These are phyloP conservation scores for Paracentrotus lividus DNA, from an alignment of 53 echinoderm and acorn worm species.

Conservation along the genomic window DNA sequence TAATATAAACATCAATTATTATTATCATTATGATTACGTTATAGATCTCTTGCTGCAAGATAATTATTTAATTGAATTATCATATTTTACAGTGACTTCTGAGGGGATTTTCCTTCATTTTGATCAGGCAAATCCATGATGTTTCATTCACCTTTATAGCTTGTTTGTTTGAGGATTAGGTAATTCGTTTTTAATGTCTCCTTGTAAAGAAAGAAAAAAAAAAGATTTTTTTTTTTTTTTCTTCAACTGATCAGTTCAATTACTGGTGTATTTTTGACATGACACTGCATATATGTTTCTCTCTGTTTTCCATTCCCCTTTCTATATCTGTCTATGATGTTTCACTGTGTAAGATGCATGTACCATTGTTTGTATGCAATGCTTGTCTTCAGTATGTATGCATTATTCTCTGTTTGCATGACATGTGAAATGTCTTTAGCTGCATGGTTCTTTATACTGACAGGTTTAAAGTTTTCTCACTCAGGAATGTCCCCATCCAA, in stretches of 20 bases:
- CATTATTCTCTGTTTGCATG: background rate
- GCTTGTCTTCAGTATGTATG: background rate
- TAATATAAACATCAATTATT: too few species aligned
- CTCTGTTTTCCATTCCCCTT: background rate
- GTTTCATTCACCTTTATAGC: background rate
- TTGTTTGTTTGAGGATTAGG: background rate
- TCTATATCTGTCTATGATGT: background rate
- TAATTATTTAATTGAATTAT: background rate
- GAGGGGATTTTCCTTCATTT: background rate
- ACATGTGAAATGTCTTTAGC: background rate
- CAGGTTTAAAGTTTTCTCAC: background rate
- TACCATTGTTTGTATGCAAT: background rate
- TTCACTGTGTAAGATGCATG: background rate
- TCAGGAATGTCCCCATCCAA: background rate
- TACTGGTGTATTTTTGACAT: too few species aligned
- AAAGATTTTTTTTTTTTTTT: too few species aligned
- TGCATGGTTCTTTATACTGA: constrained; percentile 17
- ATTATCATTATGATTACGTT: too few species aligned
- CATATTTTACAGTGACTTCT: constrained; percentile 29
- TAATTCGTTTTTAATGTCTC: background rate
- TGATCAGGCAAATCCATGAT: background rate
- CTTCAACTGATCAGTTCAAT: too few species aligned
- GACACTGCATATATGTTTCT: too few species aligned
- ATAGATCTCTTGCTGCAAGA: constrained; percentile 51
- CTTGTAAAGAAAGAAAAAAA: too few species aligned